A percentile compares a stretch with the other conserved stretches of the same genome.
Conservation (phyloP, 2,888 invertebrate genomes). For the Ormyrus pomaceus region DNA sequence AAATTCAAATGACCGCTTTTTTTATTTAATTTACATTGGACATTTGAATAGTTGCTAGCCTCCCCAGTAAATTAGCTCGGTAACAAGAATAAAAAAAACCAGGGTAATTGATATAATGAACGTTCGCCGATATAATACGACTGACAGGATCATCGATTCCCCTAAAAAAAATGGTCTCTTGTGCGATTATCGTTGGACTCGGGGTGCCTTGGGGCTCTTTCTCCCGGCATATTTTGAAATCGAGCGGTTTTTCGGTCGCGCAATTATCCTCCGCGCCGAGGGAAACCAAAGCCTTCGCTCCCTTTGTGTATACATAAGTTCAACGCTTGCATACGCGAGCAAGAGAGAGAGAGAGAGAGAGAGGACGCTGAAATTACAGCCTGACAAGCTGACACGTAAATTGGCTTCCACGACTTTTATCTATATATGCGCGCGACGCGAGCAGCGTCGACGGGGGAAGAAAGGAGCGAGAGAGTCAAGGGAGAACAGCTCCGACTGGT, state of each 20-base stretch:
- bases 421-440: constrained; percentile 27
- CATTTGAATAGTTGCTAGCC: neutral
- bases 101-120: constrained; percentile 51
- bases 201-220: constrained; percentile 39
- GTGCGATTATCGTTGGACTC: constrained; percentile 32
- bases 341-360: constrained; percentile 36
- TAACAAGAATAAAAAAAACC: neutral
- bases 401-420: constrained; percentile 61
- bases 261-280: constrained; percentile 57
- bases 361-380: constrained; percentile 70
- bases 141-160: constrained; percentile 52
- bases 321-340: neutral
- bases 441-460: constrained; percentile 8
- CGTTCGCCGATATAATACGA: constrained; percentile 41
- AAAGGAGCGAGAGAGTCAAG: neutral
- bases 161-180: constrained; percentile 35
- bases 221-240: constrained; percentile 67
- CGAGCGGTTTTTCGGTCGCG: constrained; percentile 69
- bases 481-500: constrained; percentile 12
- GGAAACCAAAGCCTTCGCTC: constrained; percentile 62
- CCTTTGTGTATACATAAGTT: constrained; percentile 50
- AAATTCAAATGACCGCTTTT: neutral
- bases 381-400: constrained; percentile 72
- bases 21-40: neutral
- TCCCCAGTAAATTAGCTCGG: neutral